Evolutionary conservation across 2,113 vertebrate species (phyloP), one percentile per base, ranked within the genome.

Genomic region (Mirza zaza): DNA sequence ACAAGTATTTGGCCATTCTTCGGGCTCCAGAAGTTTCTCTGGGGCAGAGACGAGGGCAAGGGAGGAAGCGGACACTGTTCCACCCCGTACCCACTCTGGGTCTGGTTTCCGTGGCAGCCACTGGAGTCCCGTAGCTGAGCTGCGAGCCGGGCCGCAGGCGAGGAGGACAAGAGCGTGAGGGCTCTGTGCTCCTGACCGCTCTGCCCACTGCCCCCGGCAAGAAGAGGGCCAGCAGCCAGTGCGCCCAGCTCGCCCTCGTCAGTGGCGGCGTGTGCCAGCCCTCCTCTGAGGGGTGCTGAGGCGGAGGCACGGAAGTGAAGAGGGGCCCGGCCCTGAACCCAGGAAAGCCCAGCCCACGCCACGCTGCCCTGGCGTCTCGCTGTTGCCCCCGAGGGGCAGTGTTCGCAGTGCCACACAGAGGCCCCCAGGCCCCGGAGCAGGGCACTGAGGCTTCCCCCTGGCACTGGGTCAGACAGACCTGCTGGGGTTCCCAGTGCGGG

Each of bases 131-230:
- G 32, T 2, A 17, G 68, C 50, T 11, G 1, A 39, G 77, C 68
- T 13, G 5, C 29, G 45, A 42, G 34, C 34, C 5, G 11, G 6
- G 73, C 10, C 50, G 9, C 25, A 57, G 87, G 48, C 0, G 3
- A 70, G 13, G 9, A 1, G 21, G 2, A n/a, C 36, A 34, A 12
- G 0, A 32, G 18, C 9, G 3, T 0, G 11, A 20, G 18, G 18
- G 70, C 18, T 57, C 32, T 29, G 25, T 8, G 59, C 14, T 76
- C 70, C 45, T 1, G 65, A 23, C 59, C 0, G 9, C 80, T 25
- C 3, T 1, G 29, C 48, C 0, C 59, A 5, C 11, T 0, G 15
- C 32, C 9, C 23, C n/a, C 0, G 0, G 55, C 27, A 15, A 65
- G n/a, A 48, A 21, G 12, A 14, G 27, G 8, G 9, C 27, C 17